Percentiles rank a stretch among this genome's conserved stretches.
Conservation (phyloP, 2,888 invertebrate species). For the Nymphalis urticae region DNA sequence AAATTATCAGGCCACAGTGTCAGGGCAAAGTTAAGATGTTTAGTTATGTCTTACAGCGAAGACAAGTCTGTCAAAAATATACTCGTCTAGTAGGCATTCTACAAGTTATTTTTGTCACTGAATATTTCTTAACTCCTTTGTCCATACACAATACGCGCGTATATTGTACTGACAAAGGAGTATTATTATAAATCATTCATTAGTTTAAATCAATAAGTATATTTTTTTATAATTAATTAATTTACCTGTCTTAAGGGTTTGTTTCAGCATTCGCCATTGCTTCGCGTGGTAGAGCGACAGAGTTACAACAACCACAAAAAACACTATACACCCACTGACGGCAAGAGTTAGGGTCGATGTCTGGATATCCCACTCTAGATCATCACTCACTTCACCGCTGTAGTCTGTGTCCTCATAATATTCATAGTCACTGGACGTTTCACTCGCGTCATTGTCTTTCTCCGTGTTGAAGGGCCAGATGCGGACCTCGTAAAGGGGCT, state of each 20-base stretch:
- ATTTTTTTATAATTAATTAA: neutral
- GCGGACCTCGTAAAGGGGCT: slow-evolving; percentile 84
- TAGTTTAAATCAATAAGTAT: neutral
- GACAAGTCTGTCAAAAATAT: too few species aligned
- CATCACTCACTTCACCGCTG: slow-evolving; percentile 71
- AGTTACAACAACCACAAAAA: slow-evolving; percentile 89
- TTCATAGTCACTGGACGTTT: slow-evolving; percentile 65
- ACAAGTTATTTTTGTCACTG: too few species aligned
- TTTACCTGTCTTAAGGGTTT: slow-evolving; percentile 88
- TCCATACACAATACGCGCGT: too few species aligned
- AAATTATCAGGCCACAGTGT: too few species aligned
- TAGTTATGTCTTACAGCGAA: too few species aligned
- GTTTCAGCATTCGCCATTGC: slow-evolving; percentile 90
- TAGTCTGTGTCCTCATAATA: slow-evolving; percentile 72
- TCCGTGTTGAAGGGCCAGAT: slow-evolving; percentile 81
- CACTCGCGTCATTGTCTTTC: slow-evolving; percentile 53
- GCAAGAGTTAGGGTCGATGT: slow-evolving; percentile 87
- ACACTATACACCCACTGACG: slow-evolving; percentile 88
- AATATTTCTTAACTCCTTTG: too few species aligned
- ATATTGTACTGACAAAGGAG: too few species aligned
- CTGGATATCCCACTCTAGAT: slow-evolving; percentile 87
- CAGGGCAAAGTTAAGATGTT: too few species aligned
- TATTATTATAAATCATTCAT: too few species aligned
- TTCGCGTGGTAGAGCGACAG: slow-evolving; percentile 89
- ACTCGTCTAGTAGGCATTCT: too few species aligned